phyloP scores from a whole-genome alignment of 2,888 invertebrate genomes.

The Drosophila buzzatii region DNA sequence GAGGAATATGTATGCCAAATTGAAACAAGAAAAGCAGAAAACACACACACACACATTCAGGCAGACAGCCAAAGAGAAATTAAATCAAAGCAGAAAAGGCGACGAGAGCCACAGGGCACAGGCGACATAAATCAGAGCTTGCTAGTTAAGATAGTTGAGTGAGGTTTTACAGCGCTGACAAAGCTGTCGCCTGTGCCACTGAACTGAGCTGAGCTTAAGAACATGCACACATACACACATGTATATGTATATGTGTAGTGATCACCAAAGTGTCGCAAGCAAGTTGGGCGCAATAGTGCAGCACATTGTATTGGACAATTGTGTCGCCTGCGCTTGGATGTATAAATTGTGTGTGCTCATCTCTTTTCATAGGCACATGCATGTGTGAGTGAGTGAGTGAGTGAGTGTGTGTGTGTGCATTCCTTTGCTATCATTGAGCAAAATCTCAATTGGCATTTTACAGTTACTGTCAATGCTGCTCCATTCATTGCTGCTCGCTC shows the following conservation, averaged over 20 bases:
- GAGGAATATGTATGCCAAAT: slow-evolving; percentile 47
- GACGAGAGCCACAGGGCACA: slow-evolving; percentile 16
- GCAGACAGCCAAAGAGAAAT: slow-evolving; percentile 12
- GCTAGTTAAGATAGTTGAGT: slow-evolving; percentile 5
- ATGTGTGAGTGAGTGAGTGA: not conserved
- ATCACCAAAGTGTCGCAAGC: slow-evolving; percentile 10
- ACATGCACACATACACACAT: not conserved
- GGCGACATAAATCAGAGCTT: slow-evolving; percentile 18
- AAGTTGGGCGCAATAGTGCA: slow-evolving; percentile 1
- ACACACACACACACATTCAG: not conserved
- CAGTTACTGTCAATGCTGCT: slow-evolving; percentile 41
- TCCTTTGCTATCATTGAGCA: slow-evolving; percentile 14
- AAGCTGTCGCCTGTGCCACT: slow-evolving; percentile 48
- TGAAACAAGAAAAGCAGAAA: slow-evolving; percentile 37
- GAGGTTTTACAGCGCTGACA: slow-evolving; percentile 27
- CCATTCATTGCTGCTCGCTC: slow-evolving; percentile 34
- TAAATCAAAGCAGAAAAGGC: slow-evolving; percentile 34
- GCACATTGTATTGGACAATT: slow-evolving; percentile 12
- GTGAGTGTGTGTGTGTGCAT: not conserved
- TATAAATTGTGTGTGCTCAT: not conserved
- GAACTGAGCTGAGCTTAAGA: not conserved
- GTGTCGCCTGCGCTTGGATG: slow-evolving; percentile 24
- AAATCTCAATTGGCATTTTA: slow-evolving; percentile 49
- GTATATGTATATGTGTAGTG: not conserved
- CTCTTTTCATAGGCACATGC: not conserved